Conservation (phyloP, 2,797 vertebrate species). For the Choloepus didactylus region DNA sequence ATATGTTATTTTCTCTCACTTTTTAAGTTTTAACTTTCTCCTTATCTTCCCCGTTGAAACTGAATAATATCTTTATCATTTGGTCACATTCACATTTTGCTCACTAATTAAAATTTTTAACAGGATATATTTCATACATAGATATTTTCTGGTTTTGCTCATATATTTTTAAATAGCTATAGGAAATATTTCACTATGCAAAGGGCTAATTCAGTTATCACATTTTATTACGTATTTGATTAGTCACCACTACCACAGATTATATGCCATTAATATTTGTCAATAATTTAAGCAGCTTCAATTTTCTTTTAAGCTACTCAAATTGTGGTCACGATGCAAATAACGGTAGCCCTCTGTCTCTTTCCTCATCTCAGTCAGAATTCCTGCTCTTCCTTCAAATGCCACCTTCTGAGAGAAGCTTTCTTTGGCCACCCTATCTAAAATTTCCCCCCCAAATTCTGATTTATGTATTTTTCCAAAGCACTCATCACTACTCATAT, state of each 20-base stretch:
- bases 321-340: neutral
- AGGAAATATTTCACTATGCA: neutral
- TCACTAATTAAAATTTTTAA: neutral
- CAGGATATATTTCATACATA: neutral
- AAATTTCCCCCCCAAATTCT: too few relatives aligned
- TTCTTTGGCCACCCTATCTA: too few relatives aligned
- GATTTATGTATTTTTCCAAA: too few relatives aligned
- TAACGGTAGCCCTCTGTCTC: neutral
- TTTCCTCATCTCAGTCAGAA: neutral
- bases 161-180: neutral
- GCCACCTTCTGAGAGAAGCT: neutral
- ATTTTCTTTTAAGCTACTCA: neutral
- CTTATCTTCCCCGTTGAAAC: neutral
- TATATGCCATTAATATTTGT: neutral
- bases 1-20: neutral
- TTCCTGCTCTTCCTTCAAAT: neutral
- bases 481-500: too few relatives aligned
- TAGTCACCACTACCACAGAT: neutral
- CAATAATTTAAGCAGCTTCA: neutral
- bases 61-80: neutral
- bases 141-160: neutral
- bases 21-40: neutral
- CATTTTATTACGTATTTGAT: neutral
- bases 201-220: neutral
- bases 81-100: neutral